phyloP scores from a whole-genome alignment of 2,888 invertebrate genomes.

The Dryobota labecula region DNA sequence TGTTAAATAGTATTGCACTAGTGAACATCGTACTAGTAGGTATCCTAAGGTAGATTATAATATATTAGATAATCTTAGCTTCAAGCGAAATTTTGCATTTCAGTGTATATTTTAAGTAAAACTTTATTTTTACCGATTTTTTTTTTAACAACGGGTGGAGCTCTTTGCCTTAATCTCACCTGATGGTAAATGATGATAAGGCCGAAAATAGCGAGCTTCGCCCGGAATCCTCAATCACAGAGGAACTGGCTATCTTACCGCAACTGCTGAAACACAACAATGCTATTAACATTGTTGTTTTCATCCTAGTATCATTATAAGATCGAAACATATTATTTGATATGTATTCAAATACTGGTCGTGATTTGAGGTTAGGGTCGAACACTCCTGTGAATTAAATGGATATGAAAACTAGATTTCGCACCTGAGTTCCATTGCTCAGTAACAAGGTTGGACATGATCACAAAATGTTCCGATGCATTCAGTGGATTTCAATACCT shows the following conservation, averaged over 20 bases:
- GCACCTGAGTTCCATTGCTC: conserved; percentile 16
- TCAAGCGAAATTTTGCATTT: background rate
- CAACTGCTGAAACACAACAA: too few species aligned
- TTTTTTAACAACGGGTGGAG: too few species aligned
- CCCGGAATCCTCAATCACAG: too few species aligned
- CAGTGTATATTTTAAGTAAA: background rate
- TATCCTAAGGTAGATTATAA: background rate
- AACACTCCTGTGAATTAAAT: background rate
- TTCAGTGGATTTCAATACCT: conserved; percentile 18
- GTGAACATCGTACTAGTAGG: background rate
- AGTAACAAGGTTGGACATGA: conserved; percentile 15
- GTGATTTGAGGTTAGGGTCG: background rate
- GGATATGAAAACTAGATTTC: conserved; percentile 20
- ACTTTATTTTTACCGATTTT: too few species aligned
- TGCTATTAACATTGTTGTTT: too few species aligned
- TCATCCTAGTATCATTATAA: background rate
- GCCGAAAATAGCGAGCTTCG: too few species aligned
- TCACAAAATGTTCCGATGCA: conserved; percentile 2
- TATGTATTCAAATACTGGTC: too few species aligned
- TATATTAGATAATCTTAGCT: background rate
- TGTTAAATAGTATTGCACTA: background rate
- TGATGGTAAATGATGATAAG: too few species aligned
- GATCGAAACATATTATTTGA: background rate
- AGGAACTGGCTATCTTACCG: too few species aligned
- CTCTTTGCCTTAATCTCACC: too few species aligned